These are phyloP conservation scores for Agrotis puta DNA, from an alignment of 2,888 invertebrate species.

Conservation along the genomic window DNA sequence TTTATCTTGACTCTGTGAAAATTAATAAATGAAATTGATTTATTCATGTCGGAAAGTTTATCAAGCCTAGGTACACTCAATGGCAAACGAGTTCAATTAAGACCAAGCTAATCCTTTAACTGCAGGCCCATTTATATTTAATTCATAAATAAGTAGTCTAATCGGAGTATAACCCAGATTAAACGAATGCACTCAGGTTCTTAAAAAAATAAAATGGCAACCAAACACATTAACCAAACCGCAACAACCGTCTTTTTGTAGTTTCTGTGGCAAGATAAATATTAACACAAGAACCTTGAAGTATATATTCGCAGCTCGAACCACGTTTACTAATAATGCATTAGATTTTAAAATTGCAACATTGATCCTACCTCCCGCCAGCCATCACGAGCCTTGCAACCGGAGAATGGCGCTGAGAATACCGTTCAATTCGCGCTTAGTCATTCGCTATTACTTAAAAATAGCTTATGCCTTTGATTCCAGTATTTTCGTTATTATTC, in stretches of 20 bases:
- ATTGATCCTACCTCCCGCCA: constrained; percentile 46
- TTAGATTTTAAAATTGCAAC: constrained; percentile 64
- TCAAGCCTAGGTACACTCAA: neutral
- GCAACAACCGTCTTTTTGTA: constrained; percentile 23
- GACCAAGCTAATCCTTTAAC: neutral
- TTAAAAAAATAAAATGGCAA: constrained; percentile 29
- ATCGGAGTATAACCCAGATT: neutral
- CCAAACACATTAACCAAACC: constrained; percentile 21
- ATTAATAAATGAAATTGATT: neutral
- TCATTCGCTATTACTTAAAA: constrained; percentile 35
- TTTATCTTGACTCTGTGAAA: constrained; percentile 11
- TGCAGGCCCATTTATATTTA: neutral
- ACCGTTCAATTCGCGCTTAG: constrained; percentile 38
- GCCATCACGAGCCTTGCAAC: constrained; percentile 50
- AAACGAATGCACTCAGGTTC: neutral
- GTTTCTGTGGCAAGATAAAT: constrained; percentile 48
- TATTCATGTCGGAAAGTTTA: neutral
- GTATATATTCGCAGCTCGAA: constrained; percentile 51
- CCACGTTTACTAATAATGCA: constrained; percentile 57
- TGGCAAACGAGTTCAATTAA: neutral
- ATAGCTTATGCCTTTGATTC: constrained; percentile 12
- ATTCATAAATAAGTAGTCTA: neutral
- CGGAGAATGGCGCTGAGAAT: constrained; percentile 51
- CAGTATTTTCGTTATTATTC: constrained; percentile 10
- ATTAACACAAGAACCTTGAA: constrained; percentile 47